Base-by-base conservation (phyloP, 2,797 vertebrate species). In the Diceros bicornis region DNA sequence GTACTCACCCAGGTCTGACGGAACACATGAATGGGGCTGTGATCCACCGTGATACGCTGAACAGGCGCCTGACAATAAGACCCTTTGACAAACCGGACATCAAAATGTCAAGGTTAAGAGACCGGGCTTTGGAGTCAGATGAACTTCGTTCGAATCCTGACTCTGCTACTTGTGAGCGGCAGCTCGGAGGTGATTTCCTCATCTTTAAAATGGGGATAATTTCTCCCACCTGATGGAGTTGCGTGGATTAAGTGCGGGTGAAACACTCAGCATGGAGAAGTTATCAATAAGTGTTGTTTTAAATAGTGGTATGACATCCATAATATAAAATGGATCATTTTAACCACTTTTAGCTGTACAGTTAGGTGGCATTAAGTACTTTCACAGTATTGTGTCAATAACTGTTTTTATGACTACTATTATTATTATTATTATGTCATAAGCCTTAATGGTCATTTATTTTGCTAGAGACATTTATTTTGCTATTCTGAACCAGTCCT, bases 371-470 rank as follows among this genome's bases (percentile, higher is more conserved):
- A 47, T 68, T 74, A 29, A 50, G 41, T 27, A 6, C 18, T 3
- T 20, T 62, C 47, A 37, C 32, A 12, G n/a, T 41, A 29, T 37
- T 66, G 61, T 29, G 78, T 50, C 94, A 3, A 0, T 52, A 64
- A 12, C 8, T 32, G 27, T 94, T 89, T 74, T 71, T 47, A 52
- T 34, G 57, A 21, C 47, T n/a, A 3, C 1, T 44, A 34, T 10
- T 6, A 20, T 9, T 17, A 5, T 10, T 25, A 10, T 3, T 2
- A 25, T 4, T 20, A 11, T 13, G 29, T 37, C n/a, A 21, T 52
- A 93, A 57, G n/a, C 7, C 50, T 59, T 34, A 7, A n/a, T 0
- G 29, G 82, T 21, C 41, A 7, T 57, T 55, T 17, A 11, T 79
- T 93, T 75, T 81, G 34, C 66, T 41, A 29, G n/a, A 62, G 50